These are phyloP conservation scores for Sapayoa aenigma DNA, from an alignment of 2,113 vertebrate species.

Conservation along the genomic window DNA sequence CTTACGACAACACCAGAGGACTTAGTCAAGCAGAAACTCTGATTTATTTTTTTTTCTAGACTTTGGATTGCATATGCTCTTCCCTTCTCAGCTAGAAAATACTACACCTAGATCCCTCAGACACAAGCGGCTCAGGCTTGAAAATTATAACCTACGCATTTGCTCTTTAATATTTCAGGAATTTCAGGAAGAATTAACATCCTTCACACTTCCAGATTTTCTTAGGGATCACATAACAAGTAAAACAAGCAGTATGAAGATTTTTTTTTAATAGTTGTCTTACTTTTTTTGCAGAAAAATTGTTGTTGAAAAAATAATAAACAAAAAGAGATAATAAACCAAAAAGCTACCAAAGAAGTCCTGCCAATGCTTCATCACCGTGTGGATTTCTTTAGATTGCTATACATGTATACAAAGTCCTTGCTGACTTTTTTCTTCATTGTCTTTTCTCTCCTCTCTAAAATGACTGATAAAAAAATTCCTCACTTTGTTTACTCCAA, in stretches of 20 bases:
- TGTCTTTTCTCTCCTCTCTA: background rate
- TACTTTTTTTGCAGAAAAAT: background rate
- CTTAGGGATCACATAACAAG: background rate
- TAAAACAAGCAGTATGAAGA: background rate
- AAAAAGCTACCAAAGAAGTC: background rate
- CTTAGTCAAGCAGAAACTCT: background rate
- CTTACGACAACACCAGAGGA: background rate
- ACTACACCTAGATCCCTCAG: background rate
- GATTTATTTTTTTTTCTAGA: background rate
- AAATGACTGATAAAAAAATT: background rate
- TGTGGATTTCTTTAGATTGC: background rate
- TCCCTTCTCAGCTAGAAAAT: background rate
- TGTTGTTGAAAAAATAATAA: background rate
- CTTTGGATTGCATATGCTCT: background rate
- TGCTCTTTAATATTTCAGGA: background rate
- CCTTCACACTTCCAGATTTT: background rate
- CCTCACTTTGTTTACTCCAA: background rate
- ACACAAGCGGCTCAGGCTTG: background rate
- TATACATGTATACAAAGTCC: background rate
- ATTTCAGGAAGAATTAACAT: background rate
- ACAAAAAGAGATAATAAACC: background rate
- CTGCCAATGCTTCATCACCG: background rate
- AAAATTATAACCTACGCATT: background rate
- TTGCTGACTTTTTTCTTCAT: background rate
- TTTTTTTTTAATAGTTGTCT: background rate